Base-by-base conservation (phyloP, 2,888 invertebrate genomes). In the Yponomeuta malinellus region DNA sequence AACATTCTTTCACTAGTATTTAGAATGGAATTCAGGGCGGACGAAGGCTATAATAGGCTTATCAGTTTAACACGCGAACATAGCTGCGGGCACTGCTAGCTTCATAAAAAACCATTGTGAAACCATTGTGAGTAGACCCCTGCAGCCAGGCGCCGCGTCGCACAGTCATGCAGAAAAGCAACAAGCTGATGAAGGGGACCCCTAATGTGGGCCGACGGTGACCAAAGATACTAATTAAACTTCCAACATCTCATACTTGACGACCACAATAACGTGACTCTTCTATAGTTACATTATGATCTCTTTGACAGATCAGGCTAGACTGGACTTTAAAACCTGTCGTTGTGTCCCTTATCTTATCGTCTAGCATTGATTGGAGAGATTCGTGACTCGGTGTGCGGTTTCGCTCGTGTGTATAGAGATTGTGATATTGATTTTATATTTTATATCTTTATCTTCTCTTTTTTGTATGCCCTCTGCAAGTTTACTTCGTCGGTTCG, bases 161-260 rank as follows among this genome's bases (percentile, higher is more conserved):
- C 76, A 74, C 82, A 78, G 76, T 90, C 90, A 90, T 85, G 91
- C 90, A 89, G 90, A 89, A 90, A 90, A 43, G 67, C 23, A 48
- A 81, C 83, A 79, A 82, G 77, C 86, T 92, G 92, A 92, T 90
- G 90, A 86, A 92, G 88, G 89, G 90, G 87, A 82, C 81, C 79
- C 83, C 84, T 91, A 91, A 92, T 90, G 83, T 84, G 84, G 83
- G 77, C 76, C 86, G 91, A 92, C 91, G 90, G 89, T 87, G 87
- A 88, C 88, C 85, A 86, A 84, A 84, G 80, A 86, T 83, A 85
- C 90, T 91, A 92, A 92, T 91, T 92, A 92, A 89, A 85, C 84
- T 79, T 79, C 80, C 78, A 80, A 78, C 81, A 79, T 66, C 79
- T 75, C 76, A 74, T 63, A 63, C 12, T 33, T 23, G 2, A 9